These are phyloP conservation scores for Pinna nobilis DNA, from an alignment of 1,140 invertebrate species.

Conservation along the genomic window DNA sequence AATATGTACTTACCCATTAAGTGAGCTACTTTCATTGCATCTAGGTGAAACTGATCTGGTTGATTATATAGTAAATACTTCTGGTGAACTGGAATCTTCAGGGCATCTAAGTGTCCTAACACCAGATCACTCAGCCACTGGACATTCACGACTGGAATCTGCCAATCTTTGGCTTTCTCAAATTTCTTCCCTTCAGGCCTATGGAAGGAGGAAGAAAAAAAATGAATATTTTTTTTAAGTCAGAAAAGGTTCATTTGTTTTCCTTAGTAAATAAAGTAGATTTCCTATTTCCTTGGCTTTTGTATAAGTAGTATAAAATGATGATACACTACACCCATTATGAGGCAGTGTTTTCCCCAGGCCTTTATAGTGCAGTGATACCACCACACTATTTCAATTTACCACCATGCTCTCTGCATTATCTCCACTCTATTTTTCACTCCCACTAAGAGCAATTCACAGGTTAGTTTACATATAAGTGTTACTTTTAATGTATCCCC, in stretches of 20 bases:
- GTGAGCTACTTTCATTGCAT: conserved; percentile 89
- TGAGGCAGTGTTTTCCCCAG: too few relatives aligned
- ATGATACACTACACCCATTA: too few relatives aligned
- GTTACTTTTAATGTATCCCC: too few relatives aligned
- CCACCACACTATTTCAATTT: too few relatives aligned
- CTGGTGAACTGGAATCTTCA: conserved; percentile 84
- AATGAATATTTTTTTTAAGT: neutral
- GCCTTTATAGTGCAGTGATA: too few relatives aligned
- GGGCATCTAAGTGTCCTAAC: conserved; percentile 88
- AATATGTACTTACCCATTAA: conserved; percentile 83
- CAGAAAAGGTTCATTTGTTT: neutral
- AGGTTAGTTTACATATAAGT: too few relatives aligned
- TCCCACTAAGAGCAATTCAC: too few relatives aligned
- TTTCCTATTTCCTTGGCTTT: neutral
- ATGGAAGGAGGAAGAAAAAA: conserved; percentile 41
- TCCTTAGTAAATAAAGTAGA: neutral
- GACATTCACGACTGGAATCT: conserved; percentile 88
- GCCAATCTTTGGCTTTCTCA: conserved; percentile 92
- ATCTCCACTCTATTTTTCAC: too few relatives aligned
- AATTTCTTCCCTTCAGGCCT: conserved; percentile 92
- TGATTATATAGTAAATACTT: conserved; percentile 92
- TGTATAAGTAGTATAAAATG: neutral
- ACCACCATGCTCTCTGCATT: too few relatives aligned
- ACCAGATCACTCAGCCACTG: conserved; percentile 95
- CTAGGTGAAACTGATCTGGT: conserved; percentile 88